Base-by-base conservation (phyloP, 2,888 invertebrate genomes). In the Hydrotaea diabolus region DNA sequence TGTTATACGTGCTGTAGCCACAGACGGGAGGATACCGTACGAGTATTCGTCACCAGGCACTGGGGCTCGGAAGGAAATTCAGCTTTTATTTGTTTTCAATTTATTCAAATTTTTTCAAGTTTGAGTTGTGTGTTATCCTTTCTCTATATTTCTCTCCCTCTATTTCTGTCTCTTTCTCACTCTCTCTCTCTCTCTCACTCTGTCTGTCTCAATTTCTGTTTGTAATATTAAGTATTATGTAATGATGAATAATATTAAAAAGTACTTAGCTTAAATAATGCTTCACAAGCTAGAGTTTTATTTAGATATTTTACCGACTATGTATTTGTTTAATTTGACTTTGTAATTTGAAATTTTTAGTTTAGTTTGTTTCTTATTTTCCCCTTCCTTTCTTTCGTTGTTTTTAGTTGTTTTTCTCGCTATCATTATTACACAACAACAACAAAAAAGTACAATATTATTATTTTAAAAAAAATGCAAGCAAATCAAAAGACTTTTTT, bases 81-180 rank as follows among this genome's bases (percentile, higher is more conserved):
- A 26, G 26, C 21, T 55, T 74, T 86, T 66, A 79, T 71, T 75
- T 21, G 81, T 87, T 84, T 75, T 85, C 77, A 85, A 4, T 31
- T 83, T 83, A 81, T 82, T 83, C 75, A 66, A 80, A 82, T 88
- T 83, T n/a, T 57, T 39, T 82, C 57, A 77, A 43, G 72, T 74
- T 59, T 53, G 62, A 49, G 71, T 78, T 62, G 36, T 86, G 64
- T 80, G 26, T 78, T 57, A 76, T 43, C 74, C 74, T 88, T 77
- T 82, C 57, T 79, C 59, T 83, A 72, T 83, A 46, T 83, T 64
- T 86, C 64, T 80, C 43, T 26, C 36, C 46, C 66, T 80, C 55
- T 83, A 36, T 77, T 59, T 86, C 62, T 81, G 19, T 78, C 23
- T 84, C 74, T 86, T 46, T 87, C 62, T 26, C 62, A 21, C 43